Base-by-base conservation (phyloP, 2,113 vertebrate species). In the Hippocampus guttulatus region DNA sequence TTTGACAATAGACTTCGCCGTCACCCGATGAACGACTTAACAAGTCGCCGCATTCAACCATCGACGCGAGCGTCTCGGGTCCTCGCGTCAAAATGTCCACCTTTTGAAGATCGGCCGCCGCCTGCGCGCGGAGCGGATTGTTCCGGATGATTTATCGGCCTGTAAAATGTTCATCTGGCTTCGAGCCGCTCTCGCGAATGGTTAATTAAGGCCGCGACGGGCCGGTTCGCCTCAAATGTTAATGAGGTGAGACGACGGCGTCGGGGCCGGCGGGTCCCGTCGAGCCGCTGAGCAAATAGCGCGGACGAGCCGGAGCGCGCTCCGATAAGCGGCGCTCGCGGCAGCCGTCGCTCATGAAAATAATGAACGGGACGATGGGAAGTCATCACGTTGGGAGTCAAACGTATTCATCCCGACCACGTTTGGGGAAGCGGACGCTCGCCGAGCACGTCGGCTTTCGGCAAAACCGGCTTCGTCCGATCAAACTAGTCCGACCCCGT, bases 101-200 rank as follows among this genome's bases (percentile, higher is more conserved):
- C 41, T 27, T 65, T 43, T 25, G 9, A 38, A 38, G n/a, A 47
- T 65, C 21, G 52, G 25, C 65, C 68, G 70, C 12, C 45, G 69
- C 41, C 12, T 20, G 54, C 27, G 11, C 20, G 52, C 55, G 58
- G 66, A 27, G 76, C 74, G 84, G 71, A 87, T 87, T 79, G 76
- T 71, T 68, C 67, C 78, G 80, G 75, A 75, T 85, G 89, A 90
- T 90, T 91, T 88, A 92, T 91, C 84, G 33, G 88, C 76, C 79
- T 91, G 83, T 88, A 90, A 91, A 93, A 92, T 92, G 90, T 92
- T 92, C 92, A 92, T 92, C 85, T 80, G 84, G 85, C 86, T 85
- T 88, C 91, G 88, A 92, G 85, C 85, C 77, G 2, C 25, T 68
- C 84, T 91, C 88, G 90, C 91, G 90, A 90, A 91, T 91, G 88